Conservation (phyloP, 2,797 vertebrate genomes). For the Staurois parvus region DNA sequence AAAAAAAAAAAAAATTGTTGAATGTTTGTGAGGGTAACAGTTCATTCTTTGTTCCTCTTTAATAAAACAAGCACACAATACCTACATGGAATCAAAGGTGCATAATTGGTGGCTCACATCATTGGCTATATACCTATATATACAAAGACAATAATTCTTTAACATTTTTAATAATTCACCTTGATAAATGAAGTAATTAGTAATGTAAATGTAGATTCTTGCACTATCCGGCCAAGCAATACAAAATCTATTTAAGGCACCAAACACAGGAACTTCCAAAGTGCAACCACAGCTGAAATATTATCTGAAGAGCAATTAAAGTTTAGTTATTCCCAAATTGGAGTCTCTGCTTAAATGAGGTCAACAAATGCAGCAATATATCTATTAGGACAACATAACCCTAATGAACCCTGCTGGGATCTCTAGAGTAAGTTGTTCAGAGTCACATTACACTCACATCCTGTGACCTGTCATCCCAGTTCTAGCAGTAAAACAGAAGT, state of each 20-base stretch:
- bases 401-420: conserved; percentile 52
- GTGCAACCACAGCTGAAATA: conserved; percentile 47
- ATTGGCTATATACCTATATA: conserved; percentile 21
- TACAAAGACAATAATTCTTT: conserved; percentile 1
- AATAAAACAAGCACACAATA: not conserved
- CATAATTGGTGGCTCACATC: not conserved
- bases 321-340: conserved; percentile 51
- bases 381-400: conserved; percentile 51
- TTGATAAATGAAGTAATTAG: conserved; percentile 26
- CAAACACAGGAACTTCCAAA: conserved; percentile 29
- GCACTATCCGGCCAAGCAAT: conserved; percentile 39
- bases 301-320: conserved; percentile 55
- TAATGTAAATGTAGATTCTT: not conserved
- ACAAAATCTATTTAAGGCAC: conserved; percentile 23
- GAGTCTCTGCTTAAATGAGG: conserved; percentile 42
- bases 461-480: conserved; percentile 38
- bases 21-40: not conserved
- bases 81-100: not conserved
- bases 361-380: conserved; percentile 54
- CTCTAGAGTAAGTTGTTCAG: conserved; percentile 45
- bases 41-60: not conserved
- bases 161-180: conserved; percentile 26
- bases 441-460: conserved; percentile 50
- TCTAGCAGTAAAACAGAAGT: conserved; percentile 15
- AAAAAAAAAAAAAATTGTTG: too few relatives aligned